Evolutionary conservation across 2,113 vertebrate species (phyloP), one percentile per base, ranked within the genome.

Genomic region (Junco hyemalis): DNA sequence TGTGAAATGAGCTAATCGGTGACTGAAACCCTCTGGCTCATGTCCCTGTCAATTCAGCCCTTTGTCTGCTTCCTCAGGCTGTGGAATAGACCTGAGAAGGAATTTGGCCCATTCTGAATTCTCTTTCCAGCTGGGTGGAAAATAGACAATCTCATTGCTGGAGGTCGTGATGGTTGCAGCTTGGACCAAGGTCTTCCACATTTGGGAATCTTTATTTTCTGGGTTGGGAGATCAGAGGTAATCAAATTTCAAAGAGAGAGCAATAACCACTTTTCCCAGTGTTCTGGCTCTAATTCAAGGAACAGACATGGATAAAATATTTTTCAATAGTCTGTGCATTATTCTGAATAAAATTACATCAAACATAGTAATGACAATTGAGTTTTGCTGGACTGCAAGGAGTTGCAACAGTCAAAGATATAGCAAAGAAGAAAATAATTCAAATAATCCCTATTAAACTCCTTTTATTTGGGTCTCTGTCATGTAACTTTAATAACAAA

Each of bases 1-100:
- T 2, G 35, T 68, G 88, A 93, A 96, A 95, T 85, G 81, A 95
- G 74, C 85, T 90, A 88, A 89, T 72, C 3, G 5, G 76, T 42
- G 66, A 87, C 42, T 91, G 4, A 6, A 89, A 42, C 38, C 81
- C 59, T 66, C 53, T 82, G 87, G 82, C 85, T 77, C 17, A 0
- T 54, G 26, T 76, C 45, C 81, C 24, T 31, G 40, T 66, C 24
- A 12, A 44, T 59, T 20, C 82, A 73, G 68, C 40, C 38, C 47
- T 56, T 35, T 77, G 29, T 60, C 82, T 82, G 74, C 63, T 76
- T 61, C 60, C 54, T 78, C 89, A 15, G 18, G 53, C 44, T 12
- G 14, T 56, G 79, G 83, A 60, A 83, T 11, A 50, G 56, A 57
- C 2, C 7, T 6, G 29, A 83, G 69, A 24, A 88, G 83, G 59